Base-by-base conservation (phyloP, 2,888 invertebrate species). In the Ganaspis brasiliensis region DNA sequence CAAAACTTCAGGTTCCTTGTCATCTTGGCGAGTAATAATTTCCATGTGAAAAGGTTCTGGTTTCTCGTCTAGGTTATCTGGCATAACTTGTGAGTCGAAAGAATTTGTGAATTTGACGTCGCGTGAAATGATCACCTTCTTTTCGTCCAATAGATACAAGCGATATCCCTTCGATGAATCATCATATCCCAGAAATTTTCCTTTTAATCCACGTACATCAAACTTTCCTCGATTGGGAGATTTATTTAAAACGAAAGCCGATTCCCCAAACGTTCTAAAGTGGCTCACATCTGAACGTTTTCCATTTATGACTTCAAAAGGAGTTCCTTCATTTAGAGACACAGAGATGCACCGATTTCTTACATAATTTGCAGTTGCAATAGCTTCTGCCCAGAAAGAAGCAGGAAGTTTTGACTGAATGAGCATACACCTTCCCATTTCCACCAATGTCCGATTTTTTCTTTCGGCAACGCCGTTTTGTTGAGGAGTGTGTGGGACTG, bases 211-310 rank as follows among this genome's bases (percentile, higher is more conserved):
- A 2, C 40, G 4, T 40, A 9, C 10, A 10, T 40, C 40, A 9
- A 40, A 40, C 9, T 40, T 40, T 9, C 12, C 40, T 12, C 9
- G 2, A 5, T 3, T 8, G 2, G 40, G 40, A 21, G 2, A 24
- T 9, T 61, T 61, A 26, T 61, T 61, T 9, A 61, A 21, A 1
- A 12, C 26, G 24, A 24, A 61, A 2, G 61, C 61, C 4, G 5
- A 4, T 26, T 61, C 61, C 12, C 61, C n/a, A 31, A 86, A 75
- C 2, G 12, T 12, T 5, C 40, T 3, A 8, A 40, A 12, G 12
- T 40, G 40, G 2, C 9, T 40, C 2, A 40, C 40, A 40, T 9
- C 9, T 8, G 40, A 9, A 12, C 40, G 40, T 40, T 40, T 12
- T 12, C 40, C 40, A n/a, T n/a, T n/a, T n/a, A n/a, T 10, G 1